These are phyloP conservation scores for Caracal caracal DNA, from an alignment of 2,113 vertebrate species.

Conservation along the genomic window DNA sequence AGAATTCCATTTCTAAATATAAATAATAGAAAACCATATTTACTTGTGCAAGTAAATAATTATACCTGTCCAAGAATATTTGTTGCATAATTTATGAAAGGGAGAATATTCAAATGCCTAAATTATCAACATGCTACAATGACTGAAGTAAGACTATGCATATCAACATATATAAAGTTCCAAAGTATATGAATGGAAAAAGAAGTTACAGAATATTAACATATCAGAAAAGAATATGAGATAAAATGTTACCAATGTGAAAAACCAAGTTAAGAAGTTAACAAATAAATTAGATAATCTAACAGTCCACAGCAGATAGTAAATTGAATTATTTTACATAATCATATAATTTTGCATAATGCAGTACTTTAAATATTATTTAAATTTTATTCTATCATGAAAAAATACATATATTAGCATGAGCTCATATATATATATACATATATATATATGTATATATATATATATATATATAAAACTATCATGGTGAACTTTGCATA, in stretches of 20 bases:
- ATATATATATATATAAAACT: neutral
- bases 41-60: neutral
- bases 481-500: neutral
- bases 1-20: neutral
- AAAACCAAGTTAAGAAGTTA: neutral
- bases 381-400: neutral
- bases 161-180: neutral
- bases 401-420: neutral
- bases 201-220: neutral
- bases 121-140: neutral
- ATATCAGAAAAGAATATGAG: neutral
- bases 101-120: neutral
- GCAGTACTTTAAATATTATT: neutral
- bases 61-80: neutral
- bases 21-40: neutral
- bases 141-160: neutral
- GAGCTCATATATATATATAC: neutral
- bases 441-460: neutral
- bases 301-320: neutral
- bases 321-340: conserved; percentile 7
- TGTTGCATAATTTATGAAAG: neutral
- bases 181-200: neutral
- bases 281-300: neutral
- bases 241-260: neutral
- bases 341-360: neutral